These are phyloP conservation scores for Neostethus bicornis DNA, from an alignment of 2,797 vertebrate genomes.

Conservation along the genomic window DNA sequence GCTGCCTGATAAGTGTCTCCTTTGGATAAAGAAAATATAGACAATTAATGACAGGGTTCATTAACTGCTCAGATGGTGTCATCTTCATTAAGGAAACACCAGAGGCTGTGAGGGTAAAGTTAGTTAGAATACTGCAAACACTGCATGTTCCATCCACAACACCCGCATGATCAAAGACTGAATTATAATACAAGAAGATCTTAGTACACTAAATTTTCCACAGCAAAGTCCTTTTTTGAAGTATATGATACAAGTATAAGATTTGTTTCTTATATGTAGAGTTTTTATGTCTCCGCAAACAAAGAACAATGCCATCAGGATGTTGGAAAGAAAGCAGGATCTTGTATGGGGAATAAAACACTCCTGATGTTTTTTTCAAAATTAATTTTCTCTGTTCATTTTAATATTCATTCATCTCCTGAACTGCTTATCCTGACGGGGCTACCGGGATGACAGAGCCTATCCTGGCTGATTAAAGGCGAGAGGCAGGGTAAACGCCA, in stretches of 20 bases:
- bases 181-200: background rate
- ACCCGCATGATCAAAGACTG: background rate
- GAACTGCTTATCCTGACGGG: too few species aligned
- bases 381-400: too few species aligned
- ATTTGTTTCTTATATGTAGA: background rate
- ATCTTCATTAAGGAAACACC: conserved; percentile 13
- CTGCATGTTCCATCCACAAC: background rate
- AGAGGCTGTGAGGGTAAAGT: conserved; percentile 1
- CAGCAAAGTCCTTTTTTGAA: background rate
- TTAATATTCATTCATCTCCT: too few species aligned
- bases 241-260: background rate
- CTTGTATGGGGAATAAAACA: too few species aligned
- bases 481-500: too few species aligned
- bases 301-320: too few species aligned
- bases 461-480: too few species aligned
- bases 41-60: background rate
- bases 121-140: conserved; percentile 1
- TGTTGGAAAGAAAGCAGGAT: too few species aligned
- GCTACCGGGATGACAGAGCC: too few species aligned
- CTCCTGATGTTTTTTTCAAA: too few species aligned
- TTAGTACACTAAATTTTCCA: background rate
- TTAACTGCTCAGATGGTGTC: background rate
- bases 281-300: too few species aligned
- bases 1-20: background rate
- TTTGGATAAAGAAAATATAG: background rate